Evolutionary conservation across 2,797 vertebrate genomes (phyloP).

Genomic region (Craterocephalus amniculus): DNA sequence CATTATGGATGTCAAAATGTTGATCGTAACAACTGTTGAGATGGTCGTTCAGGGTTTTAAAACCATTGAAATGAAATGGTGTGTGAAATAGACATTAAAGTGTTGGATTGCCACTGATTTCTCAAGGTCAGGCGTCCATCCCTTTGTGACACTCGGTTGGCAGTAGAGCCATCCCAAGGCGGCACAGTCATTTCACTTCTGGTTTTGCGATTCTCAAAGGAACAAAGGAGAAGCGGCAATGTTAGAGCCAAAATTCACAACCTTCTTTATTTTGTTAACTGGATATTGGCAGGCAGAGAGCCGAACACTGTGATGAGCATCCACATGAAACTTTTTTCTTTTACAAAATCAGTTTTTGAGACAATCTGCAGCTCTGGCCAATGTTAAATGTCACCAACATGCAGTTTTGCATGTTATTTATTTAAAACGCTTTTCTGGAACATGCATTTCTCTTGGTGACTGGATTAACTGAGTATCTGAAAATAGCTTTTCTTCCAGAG

Average conservation of each 20-base stretch:
- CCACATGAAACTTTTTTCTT: neutral
- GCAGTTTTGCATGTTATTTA: conserved; percentile 3
- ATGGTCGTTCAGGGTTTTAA: conserved; percentile 78
- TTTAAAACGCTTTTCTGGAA: conserved; percentile 16
- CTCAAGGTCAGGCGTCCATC: conserved; percentile 82
- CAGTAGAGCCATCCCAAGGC: conserved; percentile 41
- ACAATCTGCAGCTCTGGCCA: conserved; percentile 14
- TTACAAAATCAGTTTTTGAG: conserved; percentile 25
- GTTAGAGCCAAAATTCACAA: conserved; percentile 37
- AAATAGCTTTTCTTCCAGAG: conserved; percentile 16
- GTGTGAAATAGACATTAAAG: conserved; percentile 86
- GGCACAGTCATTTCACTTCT: conserved; percentile 31
- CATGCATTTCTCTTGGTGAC: conserved; percentile 14
- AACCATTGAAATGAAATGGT: conserved; percentile 82
- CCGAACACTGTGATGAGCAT: neutral
- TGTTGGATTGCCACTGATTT: conserved; percentile 81
- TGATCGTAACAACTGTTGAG: conserved; percentile 75
- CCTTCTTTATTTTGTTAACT: conserved; percentile 29
- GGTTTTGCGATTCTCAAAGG: conserved; percentile 38
- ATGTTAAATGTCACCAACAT: neutral
- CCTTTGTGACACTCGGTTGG: conserved; percentile 63
- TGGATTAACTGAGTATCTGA: conserved; percentile 15
- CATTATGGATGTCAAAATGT: conserved; percentile 72
- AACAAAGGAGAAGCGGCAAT: conserved; percentile 15
- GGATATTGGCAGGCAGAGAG: conserved; percentile 25